Evolutionary conservation across 2,888 invertebrate species (phyloP).

Genomic region (Clepsis dumicolana): DNA sequence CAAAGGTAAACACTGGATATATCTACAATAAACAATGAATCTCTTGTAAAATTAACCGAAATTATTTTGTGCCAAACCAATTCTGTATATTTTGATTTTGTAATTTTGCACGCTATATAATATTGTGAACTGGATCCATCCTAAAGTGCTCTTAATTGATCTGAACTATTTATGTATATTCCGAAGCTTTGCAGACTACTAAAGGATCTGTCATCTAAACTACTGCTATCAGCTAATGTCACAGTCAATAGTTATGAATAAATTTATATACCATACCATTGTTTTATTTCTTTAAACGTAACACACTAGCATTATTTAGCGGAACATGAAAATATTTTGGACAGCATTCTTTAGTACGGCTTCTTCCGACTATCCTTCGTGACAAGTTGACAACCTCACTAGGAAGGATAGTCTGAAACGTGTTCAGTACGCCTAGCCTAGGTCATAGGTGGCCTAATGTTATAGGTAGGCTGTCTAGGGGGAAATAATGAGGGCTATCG

Average conservation of each 20-base stretch:
- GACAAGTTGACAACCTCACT: no score
- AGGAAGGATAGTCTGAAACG: no score
- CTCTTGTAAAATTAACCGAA: conserved; percentile 14
- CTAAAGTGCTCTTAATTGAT: conserved; percentile 83
- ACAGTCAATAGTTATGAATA: conserved; percentile 75
- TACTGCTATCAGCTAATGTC: conserved; percentile 70
- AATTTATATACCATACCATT: conserved; percentile 54
- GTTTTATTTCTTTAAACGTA: conserved; percentile 48
- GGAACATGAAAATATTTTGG: no score
- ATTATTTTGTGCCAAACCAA: conserved; percentile 61
- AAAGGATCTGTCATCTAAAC: conserved; percentile 56
- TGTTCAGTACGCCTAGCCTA: no score
- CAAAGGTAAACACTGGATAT: background rate
- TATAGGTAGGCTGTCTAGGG: no score
- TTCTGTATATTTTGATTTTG: conserved; percentile 64
- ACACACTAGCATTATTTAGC: no score
- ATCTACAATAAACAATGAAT: conserved; percentile 25
- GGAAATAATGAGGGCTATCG: no score
- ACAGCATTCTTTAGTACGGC: no score
- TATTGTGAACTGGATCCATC: conserved; percentile 79
- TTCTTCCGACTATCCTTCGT: no score
- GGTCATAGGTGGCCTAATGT: no score
- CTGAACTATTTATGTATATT: conserved; percentile 76
- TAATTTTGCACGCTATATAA: conserved; percentile 65
- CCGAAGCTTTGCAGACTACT: conserved; percentile 60